Conservation (phyloP, 2,888 invertebrate genomes). For the Amiota communis region DNA sequence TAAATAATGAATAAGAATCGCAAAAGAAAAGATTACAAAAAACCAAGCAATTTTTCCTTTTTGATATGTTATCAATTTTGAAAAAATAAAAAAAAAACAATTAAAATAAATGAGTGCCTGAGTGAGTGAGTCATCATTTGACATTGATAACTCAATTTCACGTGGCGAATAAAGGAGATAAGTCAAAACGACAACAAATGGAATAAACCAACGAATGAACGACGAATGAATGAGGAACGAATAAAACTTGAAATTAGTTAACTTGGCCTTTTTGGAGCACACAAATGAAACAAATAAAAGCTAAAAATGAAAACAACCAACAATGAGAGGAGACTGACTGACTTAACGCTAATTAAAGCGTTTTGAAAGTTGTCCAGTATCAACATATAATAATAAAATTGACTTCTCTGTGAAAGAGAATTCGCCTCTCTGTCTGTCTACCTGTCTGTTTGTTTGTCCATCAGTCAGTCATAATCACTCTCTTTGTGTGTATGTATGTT, state of each 20-base stretch:
- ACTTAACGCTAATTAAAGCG: not conserved
- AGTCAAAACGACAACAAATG: not conserved
- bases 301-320: not conserved
- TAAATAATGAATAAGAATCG: not conserved
- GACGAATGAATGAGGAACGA: too few relatives aligned
- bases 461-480: not conserved
- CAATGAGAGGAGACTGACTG: not conserved
- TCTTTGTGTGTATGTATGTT: not conserved
- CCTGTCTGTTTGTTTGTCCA: not conserved
- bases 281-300: not conserved
- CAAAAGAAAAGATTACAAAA: not conserved
- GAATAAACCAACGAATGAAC: too few relatives aligned
- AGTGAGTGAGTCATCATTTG: slow-evolving; percentile 12
- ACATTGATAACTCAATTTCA: slow-evolving; percentile 18
- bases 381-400: not conserved
- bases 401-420: too few relatives aligned
- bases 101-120: not conserved
- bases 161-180: slow-evolving; percentile 12
- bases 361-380: not conserved
- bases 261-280: not conserved
- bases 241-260: not conserved
- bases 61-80: not conserved
- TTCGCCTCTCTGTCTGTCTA: not conserved
- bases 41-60: not conserved
- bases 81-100: not conserved